Base-by-base conservation (phyloP, 2,113 vertebrate species). In the Talpa occidentalis region DNA sequence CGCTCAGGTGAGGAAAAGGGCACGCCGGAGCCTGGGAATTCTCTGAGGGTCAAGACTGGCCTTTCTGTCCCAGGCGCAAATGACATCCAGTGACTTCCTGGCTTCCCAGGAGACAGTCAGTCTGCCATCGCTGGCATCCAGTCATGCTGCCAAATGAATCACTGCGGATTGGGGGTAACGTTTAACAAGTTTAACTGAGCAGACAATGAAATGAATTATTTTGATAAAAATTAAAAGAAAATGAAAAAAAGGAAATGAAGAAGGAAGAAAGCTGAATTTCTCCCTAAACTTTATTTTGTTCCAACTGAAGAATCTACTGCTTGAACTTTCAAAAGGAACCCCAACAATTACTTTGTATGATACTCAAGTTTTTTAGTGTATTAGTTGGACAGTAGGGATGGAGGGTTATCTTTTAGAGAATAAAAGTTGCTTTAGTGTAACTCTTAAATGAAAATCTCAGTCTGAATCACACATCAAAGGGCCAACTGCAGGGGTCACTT, bases 361-460 rank as follows among this genome's bases (percentile, higher is more conserved):
- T 6, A 64, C 11, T 47, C 30, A 78, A 0, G 24, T 35, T 91
- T 85, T 83, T 40, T 37, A 76, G 44, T 26, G 56, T 59, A 62
- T 76, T 47, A 83, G 10, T 74, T 79, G 19, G 84, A 74, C 80
- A 59, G 76, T 15, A 3, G n/a, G 19, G 17, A 26, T 79, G 11
- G 40, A 67, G 32, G 35, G 26, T 87, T 88, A 67, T 32, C 22
- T 54, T 76, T 59, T n/a, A 40, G n/a, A 78, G 12, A 62, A 15
- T 49, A 74, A 60, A 22, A 59, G 21, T 35, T 79, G 32, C 24
- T 79, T 62, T 21, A 84, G 30, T 19, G 1, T 64, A 93, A 83
- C 24, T 54, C 30, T 47, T 82, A 89, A 72, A 54, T 17, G 79
- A 90, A 86, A 90, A 87, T 90, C 88, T 78, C 77, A 64, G 26